Base-by-base conservation (phyloP, 1,140 invertebrate species). In the Chironomus tepperi region DNA sequence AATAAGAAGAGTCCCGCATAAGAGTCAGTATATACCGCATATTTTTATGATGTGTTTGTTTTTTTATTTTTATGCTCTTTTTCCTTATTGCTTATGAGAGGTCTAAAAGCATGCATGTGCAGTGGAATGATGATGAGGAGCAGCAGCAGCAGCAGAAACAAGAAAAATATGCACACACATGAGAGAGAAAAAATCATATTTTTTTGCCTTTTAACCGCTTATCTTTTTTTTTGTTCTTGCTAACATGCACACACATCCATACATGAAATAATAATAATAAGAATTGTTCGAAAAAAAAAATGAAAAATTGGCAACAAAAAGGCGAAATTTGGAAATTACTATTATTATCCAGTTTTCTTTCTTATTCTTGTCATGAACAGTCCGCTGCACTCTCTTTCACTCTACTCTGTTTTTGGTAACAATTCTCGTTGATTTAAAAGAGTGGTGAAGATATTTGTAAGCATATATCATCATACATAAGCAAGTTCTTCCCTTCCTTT, bases 1-100 rank as follows among this genome's bases (percentile, higher is more conserved):
- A 57, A 57, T 12, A 57, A 57, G 12, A 57, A 57, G 24, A 57
- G 12, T 57, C 47, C 47, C 47, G 47, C 47, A 57, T 57, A 57
- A 12, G 47, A 57, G 43, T 7, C 47, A 57, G n/a, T 57, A 57
- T 57, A 57, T 15, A 57, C n/a, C 47, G 47, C 47, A 57, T 57
- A 57, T n/a, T 57, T 57, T 57, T 57, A 57, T 57, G 47, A 57
- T 57, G 47, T 57, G 47, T 57, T 57, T 57, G 47, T 57, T 57
- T 57, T 47, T 57, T 57, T 57, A 57, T 57, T 57, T 57, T 57
- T 57, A 57, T 57, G 47, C 47, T n/a, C n/a, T 57, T 57, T n/a
- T 57, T 57, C 12, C 47, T 57, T 57, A 57, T 57, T 57, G 47
- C 47, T 57, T 57, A 57, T 57, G 47, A 57, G 47, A 57, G 47